These are phyloP conservation scores for Alfaro cultratus DNA, from an alignment of 2,797 vertebrate genomes.

Conservation along the genomic window DNA sequence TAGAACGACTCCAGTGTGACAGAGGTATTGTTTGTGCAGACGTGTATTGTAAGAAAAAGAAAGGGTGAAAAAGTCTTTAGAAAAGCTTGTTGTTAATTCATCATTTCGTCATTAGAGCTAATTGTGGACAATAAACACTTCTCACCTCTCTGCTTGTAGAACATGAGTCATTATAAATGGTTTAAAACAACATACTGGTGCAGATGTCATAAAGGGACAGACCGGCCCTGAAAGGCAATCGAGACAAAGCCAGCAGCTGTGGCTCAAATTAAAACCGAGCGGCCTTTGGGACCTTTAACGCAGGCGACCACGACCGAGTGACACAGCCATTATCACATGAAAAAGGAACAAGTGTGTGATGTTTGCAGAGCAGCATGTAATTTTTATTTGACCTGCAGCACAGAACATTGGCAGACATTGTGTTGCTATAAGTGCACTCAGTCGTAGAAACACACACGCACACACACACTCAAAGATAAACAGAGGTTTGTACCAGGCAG, in stretches of 20 bases:
- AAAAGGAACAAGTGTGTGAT: neutral
- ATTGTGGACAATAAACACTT: constrained; percentile 31
- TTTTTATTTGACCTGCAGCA: constrained; percentile 14
- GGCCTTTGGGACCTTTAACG: neutral
- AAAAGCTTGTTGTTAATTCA: neutral
- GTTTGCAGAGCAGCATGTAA: neutral
- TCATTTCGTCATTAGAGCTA: neutral
- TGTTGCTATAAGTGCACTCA: neutral
- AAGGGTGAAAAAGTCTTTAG: neutral
- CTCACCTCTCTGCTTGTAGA: constrained; percentile 16
- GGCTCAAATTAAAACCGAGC: neutral
- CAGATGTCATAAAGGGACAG: neutral
- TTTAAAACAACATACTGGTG: neutral
- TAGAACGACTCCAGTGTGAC: neutral
- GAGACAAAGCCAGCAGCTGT: constrained; percentile 1
- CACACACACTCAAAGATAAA: constrained; percentile 30
- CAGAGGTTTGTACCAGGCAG: constrained; percentile 28
- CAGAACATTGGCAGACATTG: neutral
- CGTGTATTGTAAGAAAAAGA: neutral
- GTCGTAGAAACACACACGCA: neutral
- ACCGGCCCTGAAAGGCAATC: neutral
- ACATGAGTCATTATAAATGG: constrained; percentile 43
- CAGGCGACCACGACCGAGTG: neutral
- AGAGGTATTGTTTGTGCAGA: neutral
- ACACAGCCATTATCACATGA: neutral